phyloP scores from a whole-genome alignment of 1,140 invertebrate genomes.

The Drosophila triauraria region DNA sequence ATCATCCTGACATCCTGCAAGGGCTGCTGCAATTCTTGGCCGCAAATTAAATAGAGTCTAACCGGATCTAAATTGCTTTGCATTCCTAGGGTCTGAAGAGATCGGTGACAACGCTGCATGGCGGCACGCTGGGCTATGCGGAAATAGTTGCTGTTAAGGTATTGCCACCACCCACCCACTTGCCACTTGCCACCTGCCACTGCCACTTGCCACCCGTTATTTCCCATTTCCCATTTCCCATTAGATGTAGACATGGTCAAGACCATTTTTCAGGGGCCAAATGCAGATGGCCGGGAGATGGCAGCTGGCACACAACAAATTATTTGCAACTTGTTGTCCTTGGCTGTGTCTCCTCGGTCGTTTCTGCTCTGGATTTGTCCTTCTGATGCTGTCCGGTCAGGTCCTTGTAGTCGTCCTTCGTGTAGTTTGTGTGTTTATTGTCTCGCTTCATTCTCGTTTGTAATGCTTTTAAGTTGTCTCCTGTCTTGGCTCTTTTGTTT shows the following conservation, averaged over 20 bases:
- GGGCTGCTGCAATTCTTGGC: conserved; percentile 53
- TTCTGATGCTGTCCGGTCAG: conserved; percentile 29
- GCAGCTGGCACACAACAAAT: conserved; percentile 55
- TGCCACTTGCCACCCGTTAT: neutral
- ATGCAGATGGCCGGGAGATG: conserved; percentile 60
- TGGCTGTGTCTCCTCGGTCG: conserved; percentile 17
- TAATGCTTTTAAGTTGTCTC: conserved; percentile 79
- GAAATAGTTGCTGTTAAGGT: conserved; percentile 98
- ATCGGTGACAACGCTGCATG: conserved; percentile 95
- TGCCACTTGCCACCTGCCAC: conserved; percentile 19
- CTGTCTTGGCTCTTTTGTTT: conserved; percentile 70
- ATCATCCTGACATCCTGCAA: conserved; percentile 29
- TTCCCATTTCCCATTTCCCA: neutral
- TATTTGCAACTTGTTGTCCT: conserved; percentile 78
- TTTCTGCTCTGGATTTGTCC: conserved; percentile 51
- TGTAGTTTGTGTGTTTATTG: conserved; percentile 68
- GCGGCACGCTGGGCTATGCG: conserved; percentile 94
- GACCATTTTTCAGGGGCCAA: conserved; percentile 67
- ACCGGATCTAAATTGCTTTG: conserved; percentile 56
- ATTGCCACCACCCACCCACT: conserved; percentile 69
- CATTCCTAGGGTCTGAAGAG: conserved; percentile 92
- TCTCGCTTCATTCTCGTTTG: conserved; percentile 78
- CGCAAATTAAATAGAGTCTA: conserved; percentile 52
- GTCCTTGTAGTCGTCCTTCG: conserved; percentile 22
- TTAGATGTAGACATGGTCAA: conserved; percentile 41